Evolutionary conservation across 64 coral and sea anemone genomes (phyloP), one percentile per base, ranked within the genome.

Genomic region (Actinia tenebrosa): DNA sequence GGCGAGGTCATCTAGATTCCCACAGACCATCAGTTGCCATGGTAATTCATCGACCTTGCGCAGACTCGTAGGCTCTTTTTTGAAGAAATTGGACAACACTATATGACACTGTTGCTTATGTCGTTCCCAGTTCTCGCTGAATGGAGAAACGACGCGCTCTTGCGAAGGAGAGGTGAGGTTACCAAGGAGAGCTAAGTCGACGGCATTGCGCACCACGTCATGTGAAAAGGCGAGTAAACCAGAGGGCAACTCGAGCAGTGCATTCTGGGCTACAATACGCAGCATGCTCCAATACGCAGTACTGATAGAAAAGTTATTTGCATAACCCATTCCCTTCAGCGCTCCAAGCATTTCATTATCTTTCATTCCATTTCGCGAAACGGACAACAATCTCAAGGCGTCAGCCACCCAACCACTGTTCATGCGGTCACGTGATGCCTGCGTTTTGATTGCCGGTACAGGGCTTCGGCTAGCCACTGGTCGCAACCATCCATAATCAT

Each of bases 321-420:
- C 50, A 84, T 98, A 98, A 25, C 95, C 95, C 95, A 98, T 98
- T 45, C 86, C 71, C 84, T 89, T 94, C 16, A 98, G 47, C 10
- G 95, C 87, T 43, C 89, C 89, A 10, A 98, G 77, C 87, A 91
- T 77, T 58, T 98, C 95, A 23, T 81, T 77, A 54, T 86, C 89
- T 45, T 86, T 91, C 79, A 98, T 81, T 22, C 95, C 95, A 63
- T 91, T 93, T n/a, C 95, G 86, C 83, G 95, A 91, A 71, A 94
- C 54, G 15, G 86, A 82, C 55, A 98, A 44, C 22, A 98, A 86
- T 55, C 92, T 91, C 53, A 98, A 25, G 2, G 92, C 77, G 30
- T 94, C 95, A 16, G 95, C 95, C n/a, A 98, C 92, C 95, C 95
- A 98, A 14, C 92, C 92, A 79, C 95, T 98, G 54, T 91, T 98